Evolutionary conservation across 2,797 vertebrate species (phyloP).

Genomic region (Enteromius unitaeniatus): DNA sequence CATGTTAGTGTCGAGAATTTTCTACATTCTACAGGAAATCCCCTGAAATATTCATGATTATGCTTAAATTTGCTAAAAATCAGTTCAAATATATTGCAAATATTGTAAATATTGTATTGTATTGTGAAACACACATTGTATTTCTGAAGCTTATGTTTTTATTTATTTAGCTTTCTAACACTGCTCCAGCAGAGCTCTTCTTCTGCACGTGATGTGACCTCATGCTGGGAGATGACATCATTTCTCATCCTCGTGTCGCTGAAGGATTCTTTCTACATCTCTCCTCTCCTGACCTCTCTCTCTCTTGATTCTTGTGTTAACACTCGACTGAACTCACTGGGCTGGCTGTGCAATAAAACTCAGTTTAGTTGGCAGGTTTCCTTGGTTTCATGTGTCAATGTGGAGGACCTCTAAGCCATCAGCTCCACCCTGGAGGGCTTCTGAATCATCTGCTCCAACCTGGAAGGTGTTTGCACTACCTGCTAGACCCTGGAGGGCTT

Average conservation of each 20-base stretch:
- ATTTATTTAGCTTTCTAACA: conserved; percentile 3
- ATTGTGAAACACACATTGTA: too few species aligned
- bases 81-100: background rate
- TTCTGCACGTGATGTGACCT: conserved; percentile 6
- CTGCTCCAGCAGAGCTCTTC: background rate
- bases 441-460: too few species aligned
- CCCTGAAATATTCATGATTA: background rate
- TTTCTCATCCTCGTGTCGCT: conserved; percentile 6
- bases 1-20: background rate
- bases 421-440: too few species aligned
- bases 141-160: conserved; percentile 1
- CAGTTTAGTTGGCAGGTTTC: background rate
- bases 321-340: conserved; percentile 8
- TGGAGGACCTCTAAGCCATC: too few species aligned
- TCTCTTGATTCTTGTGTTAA: conserved; percentile 4
- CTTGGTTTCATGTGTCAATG: too few species aligned
- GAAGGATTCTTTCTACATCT: conserved; percentile 1
- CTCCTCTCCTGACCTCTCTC: conserved; percentile 6
- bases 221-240: conserved; percentile 25
- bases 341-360: background rate
- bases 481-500: too few species aligned
- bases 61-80: background rate
- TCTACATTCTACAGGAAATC: background rate
- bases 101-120: background rate
- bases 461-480: too few species aligned